Evolutionary conservation across 2,797 vertebrate genomes (phyloP).

Genomic region (Leptoclinus maculatus): DNA sequence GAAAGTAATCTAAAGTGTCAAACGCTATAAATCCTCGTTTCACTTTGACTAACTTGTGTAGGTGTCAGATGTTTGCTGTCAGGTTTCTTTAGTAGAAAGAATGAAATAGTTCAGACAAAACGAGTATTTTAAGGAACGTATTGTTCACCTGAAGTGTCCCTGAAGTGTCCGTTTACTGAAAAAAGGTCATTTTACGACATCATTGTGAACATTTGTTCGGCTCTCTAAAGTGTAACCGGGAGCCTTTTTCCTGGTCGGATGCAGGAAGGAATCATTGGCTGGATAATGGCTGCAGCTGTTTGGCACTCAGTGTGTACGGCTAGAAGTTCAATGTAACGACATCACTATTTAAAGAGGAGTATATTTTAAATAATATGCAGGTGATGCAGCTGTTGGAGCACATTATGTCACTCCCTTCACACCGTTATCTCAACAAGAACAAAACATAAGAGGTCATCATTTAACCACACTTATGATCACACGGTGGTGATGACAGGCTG

Average conservation of each 20-base stretch:
- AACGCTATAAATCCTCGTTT: background rate
- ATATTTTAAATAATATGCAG: background rate
- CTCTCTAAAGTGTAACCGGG: background rate
- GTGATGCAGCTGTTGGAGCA: background rate
- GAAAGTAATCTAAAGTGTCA: background rate
- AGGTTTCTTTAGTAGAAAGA: background rate
- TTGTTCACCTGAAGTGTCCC: background rate
- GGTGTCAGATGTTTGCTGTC: background rate
- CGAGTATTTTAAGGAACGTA: background rate
- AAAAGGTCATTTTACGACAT: background rate
- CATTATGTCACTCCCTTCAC: background rate
- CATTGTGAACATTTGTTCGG: background rate
- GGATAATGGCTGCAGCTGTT: constrained; percentile 28
- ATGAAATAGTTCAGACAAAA: background rate
- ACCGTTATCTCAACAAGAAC: background rate
- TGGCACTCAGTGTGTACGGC: background rate
- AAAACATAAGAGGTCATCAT: constrained; percentile 16
- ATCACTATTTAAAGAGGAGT: background rate
- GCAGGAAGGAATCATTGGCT: constrained; percentile 24
- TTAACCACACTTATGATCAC: constrained; percentile 26
- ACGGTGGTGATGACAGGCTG: constrained; percentile 42
- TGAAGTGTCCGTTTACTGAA: background rate
- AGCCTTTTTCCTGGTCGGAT: constrained; percentile 9
- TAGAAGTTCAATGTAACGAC: background rate
- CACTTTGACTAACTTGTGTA: background rate